A percentile compares a stretch with the other conserved stretches of the same genome.
Conservation (phyloP, 64 coral and sea anemone species). For the Pachyseris speciosa region DNA sequence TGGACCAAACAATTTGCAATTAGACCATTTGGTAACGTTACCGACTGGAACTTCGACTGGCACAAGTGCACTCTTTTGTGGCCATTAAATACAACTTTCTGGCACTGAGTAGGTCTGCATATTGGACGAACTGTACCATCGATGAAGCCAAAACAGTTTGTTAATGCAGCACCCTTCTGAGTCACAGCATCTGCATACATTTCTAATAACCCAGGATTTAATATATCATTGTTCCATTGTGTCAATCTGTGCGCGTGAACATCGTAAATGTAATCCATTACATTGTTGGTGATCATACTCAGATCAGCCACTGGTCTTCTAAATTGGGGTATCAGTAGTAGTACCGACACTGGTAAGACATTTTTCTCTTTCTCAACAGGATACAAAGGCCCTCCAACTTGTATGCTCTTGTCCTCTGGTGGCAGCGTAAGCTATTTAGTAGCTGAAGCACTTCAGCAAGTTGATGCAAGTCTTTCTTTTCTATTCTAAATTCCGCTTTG, state of each 20-base stretch:
- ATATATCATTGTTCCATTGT: too few species aligned
- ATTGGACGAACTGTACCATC: background rate
- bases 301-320: background rate
- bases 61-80: background rate
- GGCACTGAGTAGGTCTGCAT: background rate
- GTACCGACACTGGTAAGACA: background rate
- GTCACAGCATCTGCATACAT: background rate
- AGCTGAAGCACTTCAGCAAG: constrained; percentile 20
- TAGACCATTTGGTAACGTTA: background rate
- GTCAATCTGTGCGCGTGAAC: background rate
- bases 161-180: background rate
- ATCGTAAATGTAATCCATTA: background rate
- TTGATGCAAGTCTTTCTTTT: constrained; percentile 37
- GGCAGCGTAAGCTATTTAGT: background rate
- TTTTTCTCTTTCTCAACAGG: background rate
- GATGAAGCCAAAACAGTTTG: background rate
- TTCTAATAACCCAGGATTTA: background rate
- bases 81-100: background rate
- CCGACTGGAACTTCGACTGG: background rate
- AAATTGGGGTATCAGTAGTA: background rate
- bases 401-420: background rate
- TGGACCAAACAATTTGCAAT: background rate
- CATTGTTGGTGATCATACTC: background rate
- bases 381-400: background rate
- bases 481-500: constrained; percentile 29